These are phyloP conservation scores for Hydra vulgaris DNA, from an alignment of 30 jellyfish, hydroid and myxozoan genomes.

Conservation along the genomic window DNA sequence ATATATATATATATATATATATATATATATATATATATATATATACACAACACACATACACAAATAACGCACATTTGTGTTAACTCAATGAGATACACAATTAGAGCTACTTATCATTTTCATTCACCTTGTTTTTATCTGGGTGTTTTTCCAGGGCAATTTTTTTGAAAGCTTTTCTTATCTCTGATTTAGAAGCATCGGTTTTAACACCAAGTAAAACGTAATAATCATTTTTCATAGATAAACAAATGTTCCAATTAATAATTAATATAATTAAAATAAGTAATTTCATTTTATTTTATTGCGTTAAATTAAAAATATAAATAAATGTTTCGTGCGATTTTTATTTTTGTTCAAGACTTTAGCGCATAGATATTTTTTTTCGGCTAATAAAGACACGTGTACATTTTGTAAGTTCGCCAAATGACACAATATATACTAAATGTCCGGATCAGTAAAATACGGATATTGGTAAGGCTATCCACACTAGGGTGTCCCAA, in stretches of 20 bases:
- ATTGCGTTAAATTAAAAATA: background rate
- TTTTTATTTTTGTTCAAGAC: no score
- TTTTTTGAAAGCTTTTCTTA: constrained; percentile 69
- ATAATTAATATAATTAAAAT: no score
- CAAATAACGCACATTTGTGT: no score
- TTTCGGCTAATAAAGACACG: background rate
- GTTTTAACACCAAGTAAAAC: constrained; percentile 64
- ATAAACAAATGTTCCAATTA: background rate
- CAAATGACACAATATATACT: background rate
- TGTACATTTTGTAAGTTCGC: background rate
- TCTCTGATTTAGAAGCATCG: constrained; percentile 73
- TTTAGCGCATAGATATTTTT: background rate
- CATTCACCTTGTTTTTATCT: constrained; percentile 64
- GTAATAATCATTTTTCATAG: constrained; percentile 43
- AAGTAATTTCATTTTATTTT: background rate
- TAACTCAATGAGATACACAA: no score
- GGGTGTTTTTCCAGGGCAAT: constrained; percentile 82
- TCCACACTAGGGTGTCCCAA: no score
- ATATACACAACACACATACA: no score
- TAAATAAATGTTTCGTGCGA: no score
- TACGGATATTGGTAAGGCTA: no score
- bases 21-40: no score
- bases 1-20: no score
- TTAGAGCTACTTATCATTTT: no score
- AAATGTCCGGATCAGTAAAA: no score